A percentile compares a stretch with the other conserved stretches of the same genome.
These are phyloP conservation scores for Phocoena phocoena DNA, from an alignment of 2,113 vertebrate species.

Conservation along the genomic window DNA sequence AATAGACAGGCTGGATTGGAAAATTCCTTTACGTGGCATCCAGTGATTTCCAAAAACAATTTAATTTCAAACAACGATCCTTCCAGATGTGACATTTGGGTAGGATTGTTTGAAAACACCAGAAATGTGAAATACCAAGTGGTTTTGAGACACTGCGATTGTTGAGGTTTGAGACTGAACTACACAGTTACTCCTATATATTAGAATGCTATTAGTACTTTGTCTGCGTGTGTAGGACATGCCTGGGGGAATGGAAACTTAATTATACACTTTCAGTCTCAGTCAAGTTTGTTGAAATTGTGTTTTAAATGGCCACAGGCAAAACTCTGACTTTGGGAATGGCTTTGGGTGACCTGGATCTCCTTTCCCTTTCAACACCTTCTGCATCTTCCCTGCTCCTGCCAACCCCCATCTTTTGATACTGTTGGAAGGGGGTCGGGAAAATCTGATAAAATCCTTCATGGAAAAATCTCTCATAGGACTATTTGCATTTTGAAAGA, in stretches of 20 bases:
- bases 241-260: background rate
- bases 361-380: background rate
- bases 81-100: conserved; percentile 83
- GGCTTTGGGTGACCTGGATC: background rate
- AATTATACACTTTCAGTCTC: background rate
- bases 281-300: background rate
- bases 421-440: background rate
- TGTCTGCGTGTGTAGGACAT: background rate
- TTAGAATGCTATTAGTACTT: conserved; percentile 21
- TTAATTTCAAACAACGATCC: conserved; percentile 78
- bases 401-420: no score
- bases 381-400: background rate
- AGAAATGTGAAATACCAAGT: conserved; percentile 77
- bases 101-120: conserved; percentile 73
- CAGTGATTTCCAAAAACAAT: conserved; percentile 83
- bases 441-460: background rate
- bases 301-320: background rate
- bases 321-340: background rate
- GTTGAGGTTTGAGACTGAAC: conserved; percentile 22
- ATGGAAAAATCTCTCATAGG: background rate
- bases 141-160: conserved; percentile 64
- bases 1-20: conserved; percentile 79
- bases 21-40: conserved; percentile 77
- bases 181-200: conserved; percentile 37
- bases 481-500: background rate